Base-by-base conservation (phyloP, 2,888 invertebrate genomes). In the Eledona agricola region DNA sequence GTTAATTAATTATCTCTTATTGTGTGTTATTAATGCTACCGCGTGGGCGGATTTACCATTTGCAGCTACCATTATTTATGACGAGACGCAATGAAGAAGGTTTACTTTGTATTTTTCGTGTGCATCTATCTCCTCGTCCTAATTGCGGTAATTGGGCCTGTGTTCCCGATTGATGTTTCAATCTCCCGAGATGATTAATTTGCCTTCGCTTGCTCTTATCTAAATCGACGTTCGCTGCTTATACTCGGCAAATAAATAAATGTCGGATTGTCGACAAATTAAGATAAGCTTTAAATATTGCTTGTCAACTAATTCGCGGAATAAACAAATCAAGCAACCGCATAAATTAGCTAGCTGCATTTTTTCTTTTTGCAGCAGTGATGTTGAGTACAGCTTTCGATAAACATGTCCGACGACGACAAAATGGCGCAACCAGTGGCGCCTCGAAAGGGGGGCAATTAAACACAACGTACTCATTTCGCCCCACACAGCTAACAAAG, bases 21-120 rank as follows among this genome's bases (percentile, higher is more conserved):
- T 67, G 67, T 65, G 63, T 63, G 63, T 68, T 68, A 66, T 69
- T 60, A 66, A 63, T 60, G 65, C 46, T 42, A 56, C 6, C 15
- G 65, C 65, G 70, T 70, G 65, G 69, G 70, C 66, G 70, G 67
- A 66, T 69, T 67, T 63, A 63, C 68, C 69, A 66, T 70, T 64
- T 63, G 60, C 60, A 60, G 67, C 68, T 67, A 67, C 70, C 67
- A 70, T 70, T 69, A 70, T 70, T 70, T 69, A 69, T 62, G 64
- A 54, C 53, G 58, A 54, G n/a, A n/a, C n/a, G n/a, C n/a, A n/a
- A n/a, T n/a, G n/a, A n/a, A n/a, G n/a, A n/a, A n/a, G n/a, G n/a
- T n/a, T n/a, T n/a, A n/a, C n/a, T n/a, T n/a, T n/a, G n/a, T n/a
- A n/a, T n/a, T n/a, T n/a, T n/a, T n/a, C n/a, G n/a, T n/a, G n/a